A percentile compares a stretch with the other conserved stretches of the same genome.
Conservation (phyloP, 2,888 invertebrate genomes). For the Glyphotaelius pellucidus region DNA sequence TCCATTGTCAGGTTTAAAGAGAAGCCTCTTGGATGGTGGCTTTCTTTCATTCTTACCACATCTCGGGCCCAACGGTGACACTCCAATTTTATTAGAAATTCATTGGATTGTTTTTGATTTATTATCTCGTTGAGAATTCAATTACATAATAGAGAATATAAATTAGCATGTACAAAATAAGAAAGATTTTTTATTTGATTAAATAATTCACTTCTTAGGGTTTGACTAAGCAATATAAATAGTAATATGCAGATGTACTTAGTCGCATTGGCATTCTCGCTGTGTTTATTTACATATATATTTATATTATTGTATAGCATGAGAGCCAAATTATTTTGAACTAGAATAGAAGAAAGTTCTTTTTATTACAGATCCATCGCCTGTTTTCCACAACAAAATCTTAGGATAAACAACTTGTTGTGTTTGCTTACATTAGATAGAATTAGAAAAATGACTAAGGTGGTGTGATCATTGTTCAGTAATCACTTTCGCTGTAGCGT, state of each 20-base stretch:
- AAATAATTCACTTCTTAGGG: neutral
- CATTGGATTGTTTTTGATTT: too few species aligned
- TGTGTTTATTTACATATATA: neutral
- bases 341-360: neutral
- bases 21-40: too few species aligned
- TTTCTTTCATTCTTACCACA: too few species aligned
- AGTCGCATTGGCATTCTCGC: neutral
- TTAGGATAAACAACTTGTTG: neutral
- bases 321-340: neutral
- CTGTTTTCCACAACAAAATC: neutral
- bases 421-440: neutral
- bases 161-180: neutral
- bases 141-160: neutral
- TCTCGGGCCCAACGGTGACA: too few species aligned
- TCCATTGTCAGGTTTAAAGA: too few species aligned
- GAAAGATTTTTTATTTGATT: neutral
- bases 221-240: neutral
- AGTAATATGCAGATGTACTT: neutral
- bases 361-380: neutral
- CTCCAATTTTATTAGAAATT: too few species aligned
- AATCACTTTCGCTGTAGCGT: conserved; percentile 21
- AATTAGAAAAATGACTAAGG: neutral
- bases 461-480: neutral
- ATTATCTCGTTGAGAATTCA: too few species aligned
- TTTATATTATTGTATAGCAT: neutral